These are phyloP conservation scores for Pantherophis guttatus DNA, from an alignment of 2,113 vertebrate genomes.

Conservation along the genomic window DNA sequence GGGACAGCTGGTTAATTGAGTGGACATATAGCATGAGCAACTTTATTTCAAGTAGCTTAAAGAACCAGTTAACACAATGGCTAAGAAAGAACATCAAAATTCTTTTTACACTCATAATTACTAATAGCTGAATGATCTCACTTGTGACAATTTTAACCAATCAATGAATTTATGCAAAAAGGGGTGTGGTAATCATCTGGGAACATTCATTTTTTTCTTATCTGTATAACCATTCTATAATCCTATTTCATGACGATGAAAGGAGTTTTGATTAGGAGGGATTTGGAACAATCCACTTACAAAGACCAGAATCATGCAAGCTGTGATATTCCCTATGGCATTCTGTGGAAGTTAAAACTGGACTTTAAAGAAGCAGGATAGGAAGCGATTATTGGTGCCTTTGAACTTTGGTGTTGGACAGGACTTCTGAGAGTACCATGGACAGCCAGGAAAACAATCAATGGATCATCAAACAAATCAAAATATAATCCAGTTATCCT, in stretches of 20 bases:
- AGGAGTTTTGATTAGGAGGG: neutral
- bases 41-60: neutral
- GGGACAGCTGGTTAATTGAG: neutral
- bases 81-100: neutral
- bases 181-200: neutral
- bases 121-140: neutral
- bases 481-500: too few species aligned
- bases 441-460: neutral
- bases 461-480: too few species aligned
- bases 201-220: neutral
- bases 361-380: neutral
- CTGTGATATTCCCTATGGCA: too few species aligned
- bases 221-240: neutral
- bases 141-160: neutral
- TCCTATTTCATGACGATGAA: neutral
- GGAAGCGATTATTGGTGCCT: neutral
- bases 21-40: neutral
- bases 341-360: too few species aligned
- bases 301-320: too few species aligned
- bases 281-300: neutral
- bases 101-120: neutral
- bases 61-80: neutral
- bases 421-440: neutral
- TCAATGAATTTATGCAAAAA: neutral
- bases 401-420: neutral